These are phyloP conservation scores for Chelmon rostratus DNA, from an alignment of 2,797 vertebrate species.

Conservation along the genomic window DNA sequence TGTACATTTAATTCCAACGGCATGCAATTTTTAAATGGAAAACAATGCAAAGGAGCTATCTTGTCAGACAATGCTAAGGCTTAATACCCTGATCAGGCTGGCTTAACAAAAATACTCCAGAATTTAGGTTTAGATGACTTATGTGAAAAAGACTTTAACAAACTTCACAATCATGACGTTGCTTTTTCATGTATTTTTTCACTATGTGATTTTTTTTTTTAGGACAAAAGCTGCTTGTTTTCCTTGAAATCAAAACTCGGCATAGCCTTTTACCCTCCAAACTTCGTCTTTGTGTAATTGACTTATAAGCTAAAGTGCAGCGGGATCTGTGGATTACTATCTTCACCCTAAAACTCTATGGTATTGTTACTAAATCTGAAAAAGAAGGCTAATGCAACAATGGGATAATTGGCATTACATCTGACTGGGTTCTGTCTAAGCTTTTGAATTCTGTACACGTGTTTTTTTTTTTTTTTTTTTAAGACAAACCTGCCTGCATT, in stretches of 20 bases:
- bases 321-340: conserved; percentile 58
- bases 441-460: conserved; percentile 5
- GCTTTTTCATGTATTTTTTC: conserved; percentile 3
- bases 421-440: conserved; percentile 8
- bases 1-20: conserved; percentile 78
- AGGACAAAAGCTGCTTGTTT: conserved; percentile 13
- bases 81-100: conserved; percentile 62
- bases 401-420: conserved; percentile 46
- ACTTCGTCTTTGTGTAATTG: conserved; percentile 48
- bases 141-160: conserved; percentile 38
- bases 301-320: conserved; percentile 48
- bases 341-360: conserved; percentile 57
- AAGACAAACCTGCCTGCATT: neutral
- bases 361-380: conserved; percentile 34
- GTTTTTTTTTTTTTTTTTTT: neutral
- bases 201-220: neutral
- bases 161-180: conserved; percentile 44
- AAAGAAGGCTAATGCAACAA: conserved; percentile 45
- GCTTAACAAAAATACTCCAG: conserved; percentile 54
- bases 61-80: conserved; percentile 56
- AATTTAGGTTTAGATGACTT: conserved; percentile 44
- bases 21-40: conserved; percentile 72
- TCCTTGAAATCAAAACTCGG: neutral
- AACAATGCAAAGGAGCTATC: conserved; percentile 64
- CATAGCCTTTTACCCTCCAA: conserved; percentile 13